A percentile compares a stretch with the other conserved stretches of the same genome.
phyloP scores from a whole-genome alignment of 1,140 invertebrate genomes.

The Ips typographus region DNA sequence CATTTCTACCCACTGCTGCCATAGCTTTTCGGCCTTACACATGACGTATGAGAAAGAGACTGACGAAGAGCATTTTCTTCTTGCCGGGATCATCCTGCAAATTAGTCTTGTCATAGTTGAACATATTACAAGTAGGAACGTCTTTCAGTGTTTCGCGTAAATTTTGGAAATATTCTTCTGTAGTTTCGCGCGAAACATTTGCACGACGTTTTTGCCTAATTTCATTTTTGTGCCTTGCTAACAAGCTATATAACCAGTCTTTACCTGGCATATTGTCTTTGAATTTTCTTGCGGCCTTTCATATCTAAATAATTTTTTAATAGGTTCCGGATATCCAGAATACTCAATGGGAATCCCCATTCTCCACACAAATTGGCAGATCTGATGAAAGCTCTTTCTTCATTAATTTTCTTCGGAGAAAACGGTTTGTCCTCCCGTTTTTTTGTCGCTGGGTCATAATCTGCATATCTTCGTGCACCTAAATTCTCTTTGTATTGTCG shows the following conservation, averaged over 20 bases:
- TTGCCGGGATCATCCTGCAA: conserved; percentile 41
- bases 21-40: conserved; percentile 50
- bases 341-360: neutral
- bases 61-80: conserved; percentile 43
- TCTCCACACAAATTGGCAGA: neutral
- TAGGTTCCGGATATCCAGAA: neutral
- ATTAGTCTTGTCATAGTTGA: conserved; percentile 54
- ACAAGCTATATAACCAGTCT: neutral
- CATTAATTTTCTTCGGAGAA: neutral
- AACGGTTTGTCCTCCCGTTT: too few species aligned
- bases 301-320: neutral
- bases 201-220: conserved; percentile 6
- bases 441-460: conserved; percentile 14
- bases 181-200: conserved; percentile 18
- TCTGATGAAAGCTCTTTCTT: neutral
- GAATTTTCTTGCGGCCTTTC: neutral
- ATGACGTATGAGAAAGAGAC: conserved; percentile 32
- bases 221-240: conserved; percentile 13
- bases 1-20: conserved; percentile 45
- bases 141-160: conserved; percentile 35
- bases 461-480: conserved; percentile 20
- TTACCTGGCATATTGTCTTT: neutral
- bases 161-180: conserved; percentile 25
- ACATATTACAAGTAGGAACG: conserved; percentile 30
- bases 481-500: conserved; percentile 17